Base-by-base conservation (phyloP, 1,140 invertebrate genomes). In the Heliconius congener region DNA sequence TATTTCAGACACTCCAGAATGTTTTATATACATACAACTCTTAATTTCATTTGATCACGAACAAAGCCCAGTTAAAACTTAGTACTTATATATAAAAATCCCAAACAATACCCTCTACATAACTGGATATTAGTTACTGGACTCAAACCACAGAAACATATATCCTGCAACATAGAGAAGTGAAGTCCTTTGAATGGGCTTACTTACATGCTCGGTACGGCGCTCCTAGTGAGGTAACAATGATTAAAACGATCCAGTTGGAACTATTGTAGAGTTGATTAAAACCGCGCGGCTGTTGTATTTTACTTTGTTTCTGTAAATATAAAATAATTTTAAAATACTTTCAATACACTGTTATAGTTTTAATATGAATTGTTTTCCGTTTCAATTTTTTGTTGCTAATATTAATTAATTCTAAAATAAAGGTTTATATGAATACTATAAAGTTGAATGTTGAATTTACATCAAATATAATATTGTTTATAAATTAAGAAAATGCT, bases 261-360 rank as follows among this genome's bases (percentile, higher is more conserved):
- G 13, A 66, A 66, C 60, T 66, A 66, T 66, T 66, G 60, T 66
- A 30, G 60, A 66, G 60, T 66, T 66, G 23, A 66, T 66, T 66
- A 66, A 66, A 66, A 66, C 60, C 23, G 27, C 23, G 27, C 60
- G 60, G 23, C 27, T 66, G 9, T 66, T 66, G 27, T 66, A 18
- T 66, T 46, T 66, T 66, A 66, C 13, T 27, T 30, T 66, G 23
- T 66, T 37, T 66, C 27, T 30, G 13, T 66, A 30, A 66, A 66
- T 16, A 66, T 30, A 66, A 27, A 66, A 30, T 30, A 30, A 30
- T 66, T 27, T 66, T 66, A 1, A 27, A 16, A 60, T 60, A 60
- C 8, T 60, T 60, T 60, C 55, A 60, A 66, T 30, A 30, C 30
- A 16, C 60, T 30, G 9, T 9, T 30, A 27, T 66, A 18, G 27